Base-by-base conservation (phyloP, 2,888 invertebrate genomes). In the Selenia dentaria region DNA sequence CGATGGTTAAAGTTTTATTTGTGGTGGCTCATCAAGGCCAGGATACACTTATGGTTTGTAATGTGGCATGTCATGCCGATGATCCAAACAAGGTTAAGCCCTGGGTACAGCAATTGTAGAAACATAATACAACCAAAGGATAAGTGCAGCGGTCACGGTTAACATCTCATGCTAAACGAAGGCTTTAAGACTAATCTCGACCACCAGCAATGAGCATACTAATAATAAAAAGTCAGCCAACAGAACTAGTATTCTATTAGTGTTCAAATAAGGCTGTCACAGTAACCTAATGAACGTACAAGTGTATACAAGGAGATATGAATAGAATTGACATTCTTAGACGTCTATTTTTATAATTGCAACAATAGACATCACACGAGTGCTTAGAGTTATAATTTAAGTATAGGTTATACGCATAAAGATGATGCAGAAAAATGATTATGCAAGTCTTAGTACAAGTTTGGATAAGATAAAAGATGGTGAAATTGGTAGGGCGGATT, bases 61-160 rank as follows among this genome's bases (percentile, higher is more conserved):
- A 71, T 72, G 68, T 72, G 67, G 67, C 68, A 71, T 75, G 73
- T 72, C 75, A 69, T 70, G 70, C 67, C 64, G 64, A 64, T 72
- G 64, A 64, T 50, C 74, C 78, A 75, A 83, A 85, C 79, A 85
- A 84, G 86, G 86, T 70, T 75, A 81, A 79, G 75, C 70, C 67
- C 64, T 70, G 70, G 69, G 66, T 70, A 69, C 63, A 59, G 68
- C 72, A 71, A 74, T 74, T 73, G 75, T 67, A 71, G 73, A 74
- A 73, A 74, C 66, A 70, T 69, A 75, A 71, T 51, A 50, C 70
- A 67, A 67, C 67, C 68, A 69, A 73, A 77, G 68, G 75, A 76
- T 70, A 74, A 76, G 58, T 35, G 52, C 69, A 73, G 69, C 71
- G 86, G 86, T 87, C 88, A 87, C 63, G 88, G 88, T 69, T 55